These are phyloP conservation scores for Sylvilagus bachmani DNA, from an alignment of 2,113 vertebrate species.

Conservation along the genomic window DNA sequence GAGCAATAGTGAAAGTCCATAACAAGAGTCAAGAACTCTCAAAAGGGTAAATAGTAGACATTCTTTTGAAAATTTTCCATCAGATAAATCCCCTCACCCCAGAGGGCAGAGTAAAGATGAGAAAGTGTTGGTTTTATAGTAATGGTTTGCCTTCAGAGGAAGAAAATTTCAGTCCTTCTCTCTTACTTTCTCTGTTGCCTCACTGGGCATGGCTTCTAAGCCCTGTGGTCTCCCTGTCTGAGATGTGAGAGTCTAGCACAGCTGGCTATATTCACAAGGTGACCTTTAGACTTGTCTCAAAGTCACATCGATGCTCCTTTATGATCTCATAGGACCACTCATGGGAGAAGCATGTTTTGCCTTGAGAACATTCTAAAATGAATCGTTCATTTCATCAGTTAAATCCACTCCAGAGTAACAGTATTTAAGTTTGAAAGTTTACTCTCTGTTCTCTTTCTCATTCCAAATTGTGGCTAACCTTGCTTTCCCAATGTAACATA, in stretches of 20 bases:
- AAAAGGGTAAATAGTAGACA: not conserved
- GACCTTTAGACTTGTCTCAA: not conserved
- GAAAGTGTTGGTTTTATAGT: too few species aligned
- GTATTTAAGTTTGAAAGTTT: not conserved
- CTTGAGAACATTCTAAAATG: not conserved
- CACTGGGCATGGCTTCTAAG: not conserved
- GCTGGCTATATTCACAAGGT: not conserved
- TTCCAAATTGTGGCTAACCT: not conserved
- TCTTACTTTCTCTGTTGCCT: not conserved
- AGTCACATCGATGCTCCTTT: fast-evolving
- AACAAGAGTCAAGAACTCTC: not conserved
- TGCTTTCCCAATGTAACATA: not conserved
- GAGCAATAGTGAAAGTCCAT: not conserved
- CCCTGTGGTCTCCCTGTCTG: too few species aligned
- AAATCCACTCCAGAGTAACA: not conserved
- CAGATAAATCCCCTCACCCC: not conserved
- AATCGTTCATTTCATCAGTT: not conserved
- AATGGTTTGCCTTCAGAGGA: not conserved
- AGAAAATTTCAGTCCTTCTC: too few species aligned
- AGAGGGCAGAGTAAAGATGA: not conserved
- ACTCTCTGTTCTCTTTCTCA: not conserved
- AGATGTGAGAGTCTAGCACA: too few species aligned
- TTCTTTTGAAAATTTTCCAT: not conserved
- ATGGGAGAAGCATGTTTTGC: not conserved
- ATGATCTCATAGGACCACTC: not conserved